Conservation (phyloP, 2,113 vertebrate species). For the Gallinago paraguaiae region DNA sequence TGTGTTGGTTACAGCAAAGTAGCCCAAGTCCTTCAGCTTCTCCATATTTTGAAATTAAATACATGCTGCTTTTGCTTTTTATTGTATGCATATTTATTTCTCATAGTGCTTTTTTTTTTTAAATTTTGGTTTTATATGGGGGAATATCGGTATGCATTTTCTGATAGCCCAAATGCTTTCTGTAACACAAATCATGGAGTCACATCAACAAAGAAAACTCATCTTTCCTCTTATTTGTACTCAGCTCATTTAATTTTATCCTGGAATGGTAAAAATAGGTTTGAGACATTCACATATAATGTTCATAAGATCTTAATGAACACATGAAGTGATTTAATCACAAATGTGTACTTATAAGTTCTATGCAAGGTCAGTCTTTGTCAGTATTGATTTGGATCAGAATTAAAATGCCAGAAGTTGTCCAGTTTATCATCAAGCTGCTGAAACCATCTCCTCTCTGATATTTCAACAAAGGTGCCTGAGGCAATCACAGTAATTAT, state of each 20-base stretch:
- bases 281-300: conserved; percentile 36
- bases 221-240: conserved; percentile 33
- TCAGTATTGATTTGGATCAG: conserved; percentile 47
- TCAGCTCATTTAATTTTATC: not conserved
- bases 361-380: conserved; percentile 61
- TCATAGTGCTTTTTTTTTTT: not conserved
- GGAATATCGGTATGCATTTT: not conserved
- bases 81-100: not conserved
- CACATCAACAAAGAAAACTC: not conserved
- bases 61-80: not conserved
- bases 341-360: conserved; percentile 38
- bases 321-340: conserved; percentile 31
- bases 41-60: not conserved
- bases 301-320: conserved; percentile 43
- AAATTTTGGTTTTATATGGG: not conserved
- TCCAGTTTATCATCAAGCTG: conserved; percentile 61
- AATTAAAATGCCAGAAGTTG: conserved; percentile 66
- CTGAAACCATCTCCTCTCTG: conserved; percentile 56
- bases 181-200: not conserved
- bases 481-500: conserved; percentile 62
- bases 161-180: not conserved
- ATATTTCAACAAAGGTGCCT: conserved; percentile 62
- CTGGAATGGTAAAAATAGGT: conserved; percentile 11
- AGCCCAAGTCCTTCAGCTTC: not conserved
- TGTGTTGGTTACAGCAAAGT: not conserved